Conservation (phyloP, 1,140 invertebrate species). For the Drosophila repletoides region DNA sequence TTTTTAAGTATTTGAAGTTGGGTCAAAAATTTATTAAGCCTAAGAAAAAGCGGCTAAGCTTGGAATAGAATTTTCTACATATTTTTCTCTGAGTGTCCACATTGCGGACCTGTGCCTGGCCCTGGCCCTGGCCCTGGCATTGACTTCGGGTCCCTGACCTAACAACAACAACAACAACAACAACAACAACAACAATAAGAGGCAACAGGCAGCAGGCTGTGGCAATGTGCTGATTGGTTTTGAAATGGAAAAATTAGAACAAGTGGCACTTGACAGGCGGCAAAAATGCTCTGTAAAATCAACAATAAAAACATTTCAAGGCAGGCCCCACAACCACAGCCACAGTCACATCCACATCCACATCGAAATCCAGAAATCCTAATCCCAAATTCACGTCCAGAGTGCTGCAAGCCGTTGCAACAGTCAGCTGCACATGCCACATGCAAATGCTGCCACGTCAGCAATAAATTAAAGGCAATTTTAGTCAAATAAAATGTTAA, state of each 20-base stretch:
- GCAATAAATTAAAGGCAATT: slow-evolving; percentile 81
- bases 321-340: slow-evolving; percentile 12
- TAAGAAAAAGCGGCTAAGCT: too few species aligned
- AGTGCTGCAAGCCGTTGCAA: neutral
- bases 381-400: too few species aligned
- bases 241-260: slow-evolving; percentile 76
- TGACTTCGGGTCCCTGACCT: slow-evolving; percentile 16
- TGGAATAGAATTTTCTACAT: too few species aligned
- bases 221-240: slow-evolving; percentile 58
- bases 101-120: neutral
- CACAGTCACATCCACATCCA: neutral
- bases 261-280: slow-evolving; percentile 65
- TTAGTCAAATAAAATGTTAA: slow-evolving; percentile 80
- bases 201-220: neutral
- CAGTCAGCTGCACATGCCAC: slow-evolving; percentile 16
- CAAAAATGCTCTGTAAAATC: slow-evolving; percentile 50
- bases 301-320: slow-evolving; percentile 75
- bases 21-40: too few species aligned
- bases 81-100: too few species aligned
- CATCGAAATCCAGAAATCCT: neutral
- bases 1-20: too few species aligned
- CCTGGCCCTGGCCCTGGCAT: slow-evolving; percentile 6
- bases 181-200: neutral
- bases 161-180: slow-evolving; percentile 9
- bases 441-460: slow-evolving; percentile 56